Evolutionary conservation across 2,113 vertebrate species (phyloP), one percentile per base, ranked within the genome.

Genomic region (Neolamprologus sp.): DNA sequence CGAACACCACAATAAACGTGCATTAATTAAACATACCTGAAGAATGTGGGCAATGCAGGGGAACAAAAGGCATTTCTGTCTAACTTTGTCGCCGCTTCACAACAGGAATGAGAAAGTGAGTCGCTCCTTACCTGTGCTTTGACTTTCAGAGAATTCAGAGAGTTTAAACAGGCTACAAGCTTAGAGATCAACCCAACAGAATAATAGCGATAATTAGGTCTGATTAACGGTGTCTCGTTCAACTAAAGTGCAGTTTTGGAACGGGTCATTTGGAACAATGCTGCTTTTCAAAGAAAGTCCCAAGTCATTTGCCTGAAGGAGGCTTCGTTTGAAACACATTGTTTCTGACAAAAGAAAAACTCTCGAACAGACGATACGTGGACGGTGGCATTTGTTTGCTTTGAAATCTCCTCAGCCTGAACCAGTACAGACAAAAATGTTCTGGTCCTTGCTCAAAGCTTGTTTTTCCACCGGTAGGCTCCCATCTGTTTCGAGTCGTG

Each of bases 201-300:
- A 93, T 35, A 94, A 91, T 93, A 89, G 95, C 95, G 95, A 94
- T 94, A 96, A 96, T 97, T 97, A 97, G 87, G 90, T 79, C 58
- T 95, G 96, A 97, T 97, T 97, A 96, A 94, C 91, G 81, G 19
- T 83, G 83, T 86, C 55, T 89, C 73, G 81, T 92, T 91, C 60
- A 94, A 95, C 95, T 90, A 94, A 81, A 93, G 95, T 95, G 53
- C 75, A 21, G 42, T 51, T 45, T 65, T 81, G 33, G 49, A 86
- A 84, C 78, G 33, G 73, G 90, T 95, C 91, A 93, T 78, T 87
- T 58, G 73, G 35, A 82, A 73, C 55, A 47, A 55, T 84, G 71
- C 6, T 54, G 51, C 42, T 89, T 82, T 88, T 91, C 65, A 87
- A 83, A 88, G 78, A 9, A 75, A 55, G 58, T 55, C 37, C 81